These are phyloP conservation scores for Megalonaias nervosa DNA, from an alignment of 1,140 invertebrate genomes.

Conservation along the genomic window DNA sequence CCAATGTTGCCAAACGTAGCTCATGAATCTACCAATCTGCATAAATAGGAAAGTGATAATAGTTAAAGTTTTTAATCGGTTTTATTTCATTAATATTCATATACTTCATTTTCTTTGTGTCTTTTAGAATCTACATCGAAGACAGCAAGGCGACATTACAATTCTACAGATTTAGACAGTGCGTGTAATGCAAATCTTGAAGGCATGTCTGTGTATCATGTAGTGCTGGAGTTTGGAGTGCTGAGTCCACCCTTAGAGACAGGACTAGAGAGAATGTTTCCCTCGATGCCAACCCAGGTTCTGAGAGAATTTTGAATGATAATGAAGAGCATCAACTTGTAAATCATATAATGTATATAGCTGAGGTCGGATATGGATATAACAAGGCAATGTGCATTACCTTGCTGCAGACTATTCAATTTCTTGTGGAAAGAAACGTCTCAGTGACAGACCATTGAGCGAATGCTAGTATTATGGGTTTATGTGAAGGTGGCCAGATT, in stretches of 20 bases:
- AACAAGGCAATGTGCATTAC: conserved; percentile 15
- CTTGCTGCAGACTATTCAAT: conserved; percentile 25
- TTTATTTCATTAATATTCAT: too few relatives aligned
- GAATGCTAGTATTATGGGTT: conserved; percentile 14
- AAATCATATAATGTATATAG: conserved; percentile 24
- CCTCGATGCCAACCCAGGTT: conserved; percentile 1
- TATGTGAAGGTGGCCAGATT: conserved; percentile 6
- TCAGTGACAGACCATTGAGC: not conserved
- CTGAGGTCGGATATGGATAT: conserved; percentile 29
- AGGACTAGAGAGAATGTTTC: conserved; percentile 14
- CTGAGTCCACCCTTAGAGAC: conserved; percentile 30
- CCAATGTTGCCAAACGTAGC: too few relatives aligned
- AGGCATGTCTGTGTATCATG: conserved; percentile 24
- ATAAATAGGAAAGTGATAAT: too few relatives aligned
- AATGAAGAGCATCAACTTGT: conserved; percentile 26
- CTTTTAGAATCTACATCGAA: too few relatives aligned
- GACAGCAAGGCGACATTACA: too few relatives aligned
- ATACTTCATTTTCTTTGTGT: too few relatives aligned
- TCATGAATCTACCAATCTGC: too few relatives aligned
- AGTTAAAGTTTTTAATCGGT: too few relatives aligned
- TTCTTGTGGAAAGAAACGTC: conserved; percentile 4
- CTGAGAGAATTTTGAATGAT: not conserved
- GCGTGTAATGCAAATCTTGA: conserved; percentile 11
- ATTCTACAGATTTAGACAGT: too few relatives aligned
- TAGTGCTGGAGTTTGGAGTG: conserved; percentile 10